These are phyloP conservation scores for Nemopilema nomurai DNA, from an alignment of 30 jellyfish, hydroid and myxozoan species.

Conservation along the genomic window DNA sequence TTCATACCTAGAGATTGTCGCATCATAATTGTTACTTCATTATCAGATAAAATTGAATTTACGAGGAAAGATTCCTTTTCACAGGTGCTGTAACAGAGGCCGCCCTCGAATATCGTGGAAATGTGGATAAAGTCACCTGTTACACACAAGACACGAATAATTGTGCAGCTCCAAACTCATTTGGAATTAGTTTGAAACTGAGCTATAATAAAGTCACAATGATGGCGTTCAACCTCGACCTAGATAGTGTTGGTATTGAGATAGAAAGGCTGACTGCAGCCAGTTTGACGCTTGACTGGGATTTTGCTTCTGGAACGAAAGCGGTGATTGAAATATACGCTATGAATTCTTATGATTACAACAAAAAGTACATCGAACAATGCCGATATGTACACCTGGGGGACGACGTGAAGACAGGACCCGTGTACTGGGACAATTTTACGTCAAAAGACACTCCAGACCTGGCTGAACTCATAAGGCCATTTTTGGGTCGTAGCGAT, in stretches of 20 bases:
- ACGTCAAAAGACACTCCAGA: conserved; percentile 13
- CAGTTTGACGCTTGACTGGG: background rate
- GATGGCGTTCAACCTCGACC: conserved; percentile 12
- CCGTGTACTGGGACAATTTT: conserved; percentile 21
- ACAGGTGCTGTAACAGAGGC: background rate
- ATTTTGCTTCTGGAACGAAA: background rate
- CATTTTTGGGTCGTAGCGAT: background rate
- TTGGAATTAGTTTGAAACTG: too few relatives aligned
- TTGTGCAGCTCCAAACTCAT: background rate
- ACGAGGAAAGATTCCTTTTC: background rate
- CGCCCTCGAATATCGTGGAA: background rate
- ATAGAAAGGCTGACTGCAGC: conserved; percentile 8
- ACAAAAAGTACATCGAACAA: conserved; percentile 2
- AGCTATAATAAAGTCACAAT: background rate
- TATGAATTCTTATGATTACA: conserved; percentile 26
- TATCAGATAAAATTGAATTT: too few relatives aligned
- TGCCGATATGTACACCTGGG: conserved; percentile 13
- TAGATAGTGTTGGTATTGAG: conserved; percentile 9
- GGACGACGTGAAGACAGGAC: conserved; percentile 22
- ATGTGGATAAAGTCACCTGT: background rate
- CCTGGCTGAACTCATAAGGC: conserved; percentile 3
- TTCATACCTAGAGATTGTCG: too few relatives aligned
- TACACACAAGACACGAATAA: background rate
- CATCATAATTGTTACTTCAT: too few relatives aligned
- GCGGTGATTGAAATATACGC: conserved; percentile 18